These are phyloP conservation scores for Caenorhabditis sp. DNA, from an alignment of 2,888 invertebrate genomes.

Conservation along the genomic window DNA sequence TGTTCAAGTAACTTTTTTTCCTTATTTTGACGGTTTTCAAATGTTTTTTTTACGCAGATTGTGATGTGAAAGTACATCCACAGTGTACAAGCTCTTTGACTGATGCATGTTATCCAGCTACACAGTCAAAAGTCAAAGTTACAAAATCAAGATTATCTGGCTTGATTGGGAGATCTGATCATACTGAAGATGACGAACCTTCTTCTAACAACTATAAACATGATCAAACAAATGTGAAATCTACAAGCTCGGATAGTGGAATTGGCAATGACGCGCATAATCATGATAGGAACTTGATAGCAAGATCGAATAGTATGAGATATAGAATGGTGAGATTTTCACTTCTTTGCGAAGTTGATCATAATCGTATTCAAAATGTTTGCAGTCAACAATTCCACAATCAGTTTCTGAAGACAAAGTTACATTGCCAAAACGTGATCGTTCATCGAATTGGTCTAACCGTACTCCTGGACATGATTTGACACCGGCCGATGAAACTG, in stretches of 20 bases:
- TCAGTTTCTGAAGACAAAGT: slow-evolving; percentile 40
- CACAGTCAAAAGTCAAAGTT: slow-evolving; percentile 46
- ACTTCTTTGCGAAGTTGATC: not conserved
- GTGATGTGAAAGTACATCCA: slow-evolving; percentile 86
- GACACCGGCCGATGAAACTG: slow-evolving; percentile 50
- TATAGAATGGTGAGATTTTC: slow-evolving; percentile 37
- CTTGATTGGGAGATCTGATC: slow-evolving; percentile 46
- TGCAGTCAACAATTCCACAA: slow-evolving; percentile 38
- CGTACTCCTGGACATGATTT: slow-evolving; percentile 35
- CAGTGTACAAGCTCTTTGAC: slow-evolving; percentile 82
- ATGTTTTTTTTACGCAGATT: too few species aligned
- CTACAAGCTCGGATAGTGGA: slow-evolving; percentile 66
- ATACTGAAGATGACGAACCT: slow-evolving; percentile 40
- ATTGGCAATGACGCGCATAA: slow-evolving; percentile 61
- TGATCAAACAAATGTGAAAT: slow-evolving; percentile 51
- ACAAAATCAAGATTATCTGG: slow-evolving; percentile 43
- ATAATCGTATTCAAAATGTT: not conserved
- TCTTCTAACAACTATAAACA: slow-evolving; percentile 24
- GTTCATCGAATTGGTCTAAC: slow-evolving; percentile 25
- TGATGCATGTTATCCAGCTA: slow-evolving; percentile 79
- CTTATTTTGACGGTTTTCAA: too few species aligned
- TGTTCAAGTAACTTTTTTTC: slow-evolving; percentile 88
- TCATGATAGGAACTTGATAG: slow-evolving; percentile 39
- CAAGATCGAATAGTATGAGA: slow-evolving; percentile 51
- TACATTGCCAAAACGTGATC: slow-evolving; percentile 29